Evolutionary conservation across 2,113 vertebrate species (phyloP).

Genomic region (Nycticebus coucang): DNA sequence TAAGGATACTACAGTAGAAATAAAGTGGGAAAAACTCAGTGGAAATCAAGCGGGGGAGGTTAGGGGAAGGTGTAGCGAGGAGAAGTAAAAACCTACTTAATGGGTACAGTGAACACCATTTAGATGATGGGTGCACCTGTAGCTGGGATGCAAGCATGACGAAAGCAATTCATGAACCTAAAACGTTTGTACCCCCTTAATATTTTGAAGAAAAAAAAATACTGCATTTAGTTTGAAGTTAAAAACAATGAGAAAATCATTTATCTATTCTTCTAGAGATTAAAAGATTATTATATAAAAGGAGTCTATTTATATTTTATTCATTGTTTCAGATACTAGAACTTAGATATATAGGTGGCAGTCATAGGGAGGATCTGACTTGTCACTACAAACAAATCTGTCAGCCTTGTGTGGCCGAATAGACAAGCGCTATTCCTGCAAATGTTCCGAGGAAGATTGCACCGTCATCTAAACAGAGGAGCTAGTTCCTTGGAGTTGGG

Average conservation of each 20-base stretch:
- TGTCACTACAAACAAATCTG: neutral
- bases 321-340: neutral
- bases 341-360: neutral
- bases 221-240: neutral
- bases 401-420: neutral
- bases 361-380: neutral
- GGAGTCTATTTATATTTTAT: neutral
- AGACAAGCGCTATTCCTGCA: neutral
- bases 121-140: no score
- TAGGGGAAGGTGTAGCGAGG: no score
- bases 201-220: neutral
- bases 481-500: neutral
- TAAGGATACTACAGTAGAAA: neutral
- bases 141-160: no score
- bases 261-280: neutral
- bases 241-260: neutral
- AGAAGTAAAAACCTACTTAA: no score
- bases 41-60: no score
- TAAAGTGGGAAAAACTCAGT: neutral
- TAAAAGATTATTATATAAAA: slow-evolving; percentile 10
- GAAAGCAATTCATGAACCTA: no score
- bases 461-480: neutral
- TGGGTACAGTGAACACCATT: no score
- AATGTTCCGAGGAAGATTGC: neutral
- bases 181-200: no score